These are phyloP conservation scores for Carduelis carduelis DNA, from an alignment of 2,797 vertebrate genomes.

Conservation along the genomic window DNA sequence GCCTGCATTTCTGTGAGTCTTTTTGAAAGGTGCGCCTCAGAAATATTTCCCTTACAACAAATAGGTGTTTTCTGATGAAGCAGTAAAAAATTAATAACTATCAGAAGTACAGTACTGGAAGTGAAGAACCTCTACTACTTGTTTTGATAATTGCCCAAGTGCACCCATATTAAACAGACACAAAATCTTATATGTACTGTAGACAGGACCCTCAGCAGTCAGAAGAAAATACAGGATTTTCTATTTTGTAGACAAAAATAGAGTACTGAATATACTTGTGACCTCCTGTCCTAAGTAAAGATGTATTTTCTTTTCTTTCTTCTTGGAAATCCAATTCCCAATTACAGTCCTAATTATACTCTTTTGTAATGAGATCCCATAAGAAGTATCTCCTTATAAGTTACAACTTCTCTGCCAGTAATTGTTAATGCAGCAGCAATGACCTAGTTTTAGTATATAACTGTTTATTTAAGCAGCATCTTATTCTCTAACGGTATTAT, in stretches of 20 bases:
- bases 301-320: neutral
- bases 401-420: neutral
- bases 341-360: neutral
- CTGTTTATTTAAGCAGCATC: neutral
- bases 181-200: neutral
- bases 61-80: neutral
- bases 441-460: neutral
- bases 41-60: neutral
- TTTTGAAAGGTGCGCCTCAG: neutral
- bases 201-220: neutral
- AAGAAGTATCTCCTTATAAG: neutral
- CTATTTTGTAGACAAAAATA: neutral
- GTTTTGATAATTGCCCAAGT: neutral
- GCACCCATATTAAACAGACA: neutral
- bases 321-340: conserved; percentile 6
- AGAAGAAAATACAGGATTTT: neutral
- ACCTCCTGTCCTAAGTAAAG: neutral
- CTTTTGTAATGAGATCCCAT: neutral
- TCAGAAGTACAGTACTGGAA: neutral
- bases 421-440: neutral
- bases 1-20: neutral
- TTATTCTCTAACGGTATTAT: neutral
- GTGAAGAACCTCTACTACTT: neutral
- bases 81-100: neutral
- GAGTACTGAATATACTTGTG: neutral